Evolutionary conservation across 2,113 vertebrate species (phyloP), one percentile per base, ranked within the genome.

Genomic region (Amphiprion percula): DNA sequence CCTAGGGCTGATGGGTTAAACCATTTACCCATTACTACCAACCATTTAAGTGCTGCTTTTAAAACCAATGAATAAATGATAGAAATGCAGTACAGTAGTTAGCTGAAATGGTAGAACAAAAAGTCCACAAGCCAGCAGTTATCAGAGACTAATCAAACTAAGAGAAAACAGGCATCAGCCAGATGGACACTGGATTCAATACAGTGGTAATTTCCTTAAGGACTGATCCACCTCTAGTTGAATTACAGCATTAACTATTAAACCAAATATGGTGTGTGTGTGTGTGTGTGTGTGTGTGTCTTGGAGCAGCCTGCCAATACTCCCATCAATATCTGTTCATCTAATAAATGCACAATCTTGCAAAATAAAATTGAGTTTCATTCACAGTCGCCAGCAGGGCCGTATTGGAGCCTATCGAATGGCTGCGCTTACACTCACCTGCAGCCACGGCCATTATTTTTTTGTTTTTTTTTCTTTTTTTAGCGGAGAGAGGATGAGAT

Each of bases 331-430:
- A 92, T 92, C 77, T 61, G 72, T 83, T 90, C 84, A 90, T 92
- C 88, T 87, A 88, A 91, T 92, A 93, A 93, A 94, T 83, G 75
- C 85, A 84, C 74, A 84, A 90, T 85, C 78, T 86, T 88, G 88
- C 90, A 72, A 92, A 93, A 90, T 91, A 86, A 91, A 93, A 93
- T 72, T 66, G 88, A 91, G 88, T 92, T 92, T 90, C 81, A 80
- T 91, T 86, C 77, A 70, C 79, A 68, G 84, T 75, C 47, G 74
- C 26, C 74, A 79, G 85, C 76, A 30, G 76, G 55, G 60, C 74
- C 54, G 67, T 81, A 70, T 83, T 82, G 86, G 90, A 92, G 78
- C 74, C 60, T 84, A 93, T 92, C 59, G 90, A 92, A 91, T 83
- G 87, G 54, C 84, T 79, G 54, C 8, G 75, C 80, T 84, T 78